Evolutionary conservation across 2,888 invertebrate genomes (phyloP), one percentile per base, ranked within the genome.

Genomic region (Fragum sueziense): DNA sequence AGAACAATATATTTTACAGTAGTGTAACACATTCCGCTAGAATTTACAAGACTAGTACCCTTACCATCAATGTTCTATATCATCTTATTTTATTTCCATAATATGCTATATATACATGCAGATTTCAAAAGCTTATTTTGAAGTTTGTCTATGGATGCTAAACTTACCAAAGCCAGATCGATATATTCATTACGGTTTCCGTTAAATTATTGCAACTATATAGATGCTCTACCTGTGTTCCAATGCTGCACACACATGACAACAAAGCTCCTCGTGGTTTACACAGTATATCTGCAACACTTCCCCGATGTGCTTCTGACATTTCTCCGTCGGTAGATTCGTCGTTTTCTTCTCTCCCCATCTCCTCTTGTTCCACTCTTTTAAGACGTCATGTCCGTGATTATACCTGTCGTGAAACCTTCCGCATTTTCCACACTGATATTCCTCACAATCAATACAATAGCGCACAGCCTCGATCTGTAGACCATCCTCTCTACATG

Each of bases 191-290:
- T n/a, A n/a, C n/a, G n/a, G n/a, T n/a, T n/a, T n/a, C n/a, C n/a
- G n/a, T n/a, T n/a, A n/a, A n/a, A n/a, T n/a, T n/a, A n/a, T n/a
- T n/a, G n/a, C n/a, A n/a, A n/a, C n/a, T n/a, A n/a, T n/a, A n/a
- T n/a, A n/a, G n/a, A n/a, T n/a, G n/a, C n/a, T n/a, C n/a, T 67
- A 67, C 65, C 65, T 67, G 65, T 67, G 37, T 37, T 67, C 41
- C 37, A 67, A 20, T 34, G 65, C 34, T 20, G 37, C 41, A 67
- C 65, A 67, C 4, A 67, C 65, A 25, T 67, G 65, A n/a, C 65
- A 67, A 41, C 65, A 67, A 25, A 67, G 37, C 2, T 33, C 65
- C 20, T 67, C 65, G 22, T 67, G 65, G 41, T 67, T 25, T 14
- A 22, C 65, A 67, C 65, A 67, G 25, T 31, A 67, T 37, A 67